Percentiles rank a stretch among this genome's conserved stretches.
These are phyloP conservation scores for Xestia xanthographa DNA, from an alignment of 2,888 invertebrate genomes.

Conservation along the genomic window DNA sequence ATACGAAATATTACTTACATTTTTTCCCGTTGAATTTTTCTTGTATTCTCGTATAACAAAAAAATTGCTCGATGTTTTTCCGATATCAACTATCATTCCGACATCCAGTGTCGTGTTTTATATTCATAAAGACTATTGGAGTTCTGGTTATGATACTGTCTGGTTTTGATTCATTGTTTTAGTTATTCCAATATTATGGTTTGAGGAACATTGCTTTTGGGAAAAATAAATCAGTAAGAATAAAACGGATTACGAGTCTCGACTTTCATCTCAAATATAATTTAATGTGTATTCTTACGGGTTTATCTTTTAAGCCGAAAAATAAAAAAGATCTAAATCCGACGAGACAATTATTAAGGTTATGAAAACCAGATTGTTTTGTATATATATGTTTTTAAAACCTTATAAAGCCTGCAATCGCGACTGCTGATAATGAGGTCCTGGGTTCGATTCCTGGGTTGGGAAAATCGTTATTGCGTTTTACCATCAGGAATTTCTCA, in stretches of 20 bases:
- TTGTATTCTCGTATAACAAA: conserved; percentile 48
- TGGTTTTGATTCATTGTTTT: conserved; percentile 45
- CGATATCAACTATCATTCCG: conserved; percentile 54
- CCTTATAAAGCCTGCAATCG: too few relatives aligned
- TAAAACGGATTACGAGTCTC: not conserved
- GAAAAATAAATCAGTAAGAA: not conserved
- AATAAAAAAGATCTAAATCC: too few relatives aligned
- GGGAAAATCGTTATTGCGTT: too few relatives aligned
- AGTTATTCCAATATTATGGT: conserved; percentile 32
- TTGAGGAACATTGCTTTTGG: not conserved
- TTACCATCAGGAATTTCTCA: too few relatives aligned
- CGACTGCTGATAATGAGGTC: too few relatives aligned
- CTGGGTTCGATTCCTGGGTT: too few relatives aligned
- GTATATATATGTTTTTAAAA: not conserved
- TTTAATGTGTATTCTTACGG: not conserved
- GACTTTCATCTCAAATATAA: not conserved
- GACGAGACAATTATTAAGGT: not conserved
- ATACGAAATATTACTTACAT: conserved; percentile 60
- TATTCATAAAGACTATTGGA: conserved; percentile 53
- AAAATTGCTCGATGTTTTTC: conserved; percentile 54
- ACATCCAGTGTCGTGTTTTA: conserved; percentile 51
- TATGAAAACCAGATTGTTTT: not conserved
- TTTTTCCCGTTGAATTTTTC: conserved; percentile 46
- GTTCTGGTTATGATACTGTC: conserved; percentile 24
- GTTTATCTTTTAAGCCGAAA: not conserved